Evolutionary conservation across 2,113 vertebrate species (phyloP).

Genomic region (cat (Felis catus)): F.catus_Fca126_mat1.0 CM031420.1:69475501-69476000

Average conservation of each 20-base stretch:
- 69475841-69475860: slow-evolving; percentile 55
- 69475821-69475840: slow-evolving; percentile 24
- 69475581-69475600: slow-evolving; percentile 45
- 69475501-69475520: neutral
- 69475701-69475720: slow-evolving; percentile 52
- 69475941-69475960: neutral
- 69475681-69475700: slow-evolving; percentile 63
- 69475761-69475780: slow-evolving; percentile 70
- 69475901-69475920: neutral
- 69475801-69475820: slow-evolving; percentile 14
- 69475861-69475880: slow-evolving; percentile 54
- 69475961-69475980: neutral
- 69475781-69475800: slow-evolving; percentile 57
- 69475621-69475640: slow-evolving; percentile 58
- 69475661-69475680: slow-evolving; percentile 51
- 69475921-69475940: neutral
- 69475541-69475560: slow-evolving; percentile 33
- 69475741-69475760: slow-evolving; percentile 58
- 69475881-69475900: slow-evolving; percentile 51
- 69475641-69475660: slow-evolving; percentile 35
- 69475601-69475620: slow-evolving; percentile 63
- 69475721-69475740: slow-evolving; percentile 54
- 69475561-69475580: neutral
- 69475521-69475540: neutral
- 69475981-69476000: no score